These are phyloP conservation scores for Chiloscyllium punctatum DNA, from an alignment of 2,797 vertebrate species.

Conservation along the genomic window DNA sequence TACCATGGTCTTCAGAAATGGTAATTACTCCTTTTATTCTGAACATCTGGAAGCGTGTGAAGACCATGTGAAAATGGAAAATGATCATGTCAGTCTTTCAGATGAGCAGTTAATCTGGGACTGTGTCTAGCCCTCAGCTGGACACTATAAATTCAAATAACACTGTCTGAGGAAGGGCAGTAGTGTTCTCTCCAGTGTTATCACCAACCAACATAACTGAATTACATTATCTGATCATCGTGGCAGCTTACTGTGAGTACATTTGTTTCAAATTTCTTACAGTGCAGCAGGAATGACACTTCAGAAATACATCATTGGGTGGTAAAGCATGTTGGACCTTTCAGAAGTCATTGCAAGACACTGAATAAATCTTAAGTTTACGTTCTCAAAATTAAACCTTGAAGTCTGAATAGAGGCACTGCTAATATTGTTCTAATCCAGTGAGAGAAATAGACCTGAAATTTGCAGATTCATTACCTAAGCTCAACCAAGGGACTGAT, in stretches of 20 bases:
- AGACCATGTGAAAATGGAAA: too few species aligned
- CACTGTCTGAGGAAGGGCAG: not conserved
- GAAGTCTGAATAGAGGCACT: not conserved
- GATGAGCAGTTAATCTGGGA: not conserved
- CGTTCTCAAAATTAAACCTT: not conserved
- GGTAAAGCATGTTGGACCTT: not conserved
- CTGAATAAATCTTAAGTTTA: not conserved
- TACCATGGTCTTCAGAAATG: not conserved
- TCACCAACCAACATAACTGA: not conserved
- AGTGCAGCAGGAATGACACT: not conserved
- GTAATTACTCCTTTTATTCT: not conserved
- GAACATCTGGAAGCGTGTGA: too few species aligned
- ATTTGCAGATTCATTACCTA: not conserved
- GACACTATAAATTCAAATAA: too few species aligned
- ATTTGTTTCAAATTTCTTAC: not conserved
- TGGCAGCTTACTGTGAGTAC: not conserved
- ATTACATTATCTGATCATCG: not conserved
- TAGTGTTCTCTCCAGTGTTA: not conserved
- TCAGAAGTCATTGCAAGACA: not conserved
- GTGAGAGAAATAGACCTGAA: not conserved
- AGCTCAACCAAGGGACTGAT: too few species aligned
- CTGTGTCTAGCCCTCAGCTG: too few species aligned
- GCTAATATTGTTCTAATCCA: not conserved
- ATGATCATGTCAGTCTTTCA: not conserved
- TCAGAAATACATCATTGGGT: not conserved